Base-by-base conservation (phyloP, 2,797 vertebrate species). In the Fistularia tabacaria region DNA sequence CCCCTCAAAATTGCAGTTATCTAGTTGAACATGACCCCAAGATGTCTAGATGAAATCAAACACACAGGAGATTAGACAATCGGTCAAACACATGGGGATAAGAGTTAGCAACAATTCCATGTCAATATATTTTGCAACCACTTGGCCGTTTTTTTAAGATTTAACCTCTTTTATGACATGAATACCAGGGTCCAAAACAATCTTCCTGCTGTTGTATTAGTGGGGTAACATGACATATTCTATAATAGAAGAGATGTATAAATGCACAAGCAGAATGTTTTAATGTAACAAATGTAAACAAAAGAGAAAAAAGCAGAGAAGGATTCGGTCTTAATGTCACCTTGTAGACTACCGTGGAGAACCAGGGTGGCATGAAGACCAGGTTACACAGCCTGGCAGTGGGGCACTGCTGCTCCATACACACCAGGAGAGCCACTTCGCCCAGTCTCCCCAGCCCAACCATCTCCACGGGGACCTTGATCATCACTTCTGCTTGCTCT, bases 321-420 rank as follows among this genome's bases (percentile, higher is more conserved):
- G 25, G 2, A 25, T 25, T 25, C 25, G 25, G 9, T 6, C 6
- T 7, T 45, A 1, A 50, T 44, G 43, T 70, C 70, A 97, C 93
- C 94, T 97, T 96, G 83, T 94, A 97, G 60, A 97, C 91, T 51
- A 96, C 85, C 0, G 93, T 93, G 12, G 93, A 93, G 86, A 96
- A 95, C 93, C 92, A 94, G 7, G 94, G 89, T 0, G 93, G 94
- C 94, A 96, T 94, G 62, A 95, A 92, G 54, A 96, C 92, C 54
- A 97, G 74, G 63, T 94, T 96, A 83, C 93, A 95, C 57, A 96
- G 82, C 55, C 90, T 86, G 44, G 91, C 90, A 1, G 93, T 94
- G 0, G 93, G 92, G 63, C 95, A 95, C 74, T 93, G 94, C 83
- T 95, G 94, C 69, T 94, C 93, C 7, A 94, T 83, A 57, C 93